phyloP scores from a whole-genome alignment of 2,113 vertebrate genomes.

The Nothocercus julius region DNA sequence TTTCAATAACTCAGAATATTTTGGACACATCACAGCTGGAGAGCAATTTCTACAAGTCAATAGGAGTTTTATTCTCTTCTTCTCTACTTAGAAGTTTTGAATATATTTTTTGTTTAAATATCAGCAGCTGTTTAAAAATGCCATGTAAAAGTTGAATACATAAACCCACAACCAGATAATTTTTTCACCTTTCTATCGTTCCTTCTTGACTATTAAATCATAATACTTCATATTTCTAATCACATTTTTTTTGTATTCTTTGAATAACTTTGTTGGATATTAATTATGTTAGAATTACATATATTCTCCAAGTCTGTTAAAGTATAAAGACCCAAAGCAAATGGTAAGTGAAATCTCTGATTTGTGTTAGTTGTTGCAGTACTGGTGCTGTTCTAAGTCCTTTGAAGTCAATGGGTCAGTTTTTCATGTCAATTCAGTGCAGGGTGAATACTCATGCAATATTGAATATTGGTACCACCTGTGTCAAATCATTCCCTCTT shows the following conservation, averaged over 20 bases:
- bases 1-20: not conserved
- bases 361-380: not conserved
- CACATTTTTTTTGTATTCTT: not conserved
- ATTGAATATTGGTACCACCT: not conserved
- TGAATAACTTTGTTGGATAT: slow-evolving; percentile 22
- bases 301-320: not conserved
- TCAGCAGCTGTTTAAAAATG: not conserved
- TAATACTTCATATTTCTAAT: slow-evolving; percentile 59
- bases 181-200: slow-evolving; percentile 2
- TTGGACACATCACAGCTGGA: not conserved
- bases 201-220: not conserved
- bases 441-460: fast-evolving
- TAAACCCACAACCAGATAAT: not conserved
- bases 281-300: not conserved
- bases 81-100: not conserved
- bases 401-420: not conserved
- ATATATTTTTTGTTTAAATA: not conserved
- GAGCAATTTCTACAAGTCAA: not conserved
- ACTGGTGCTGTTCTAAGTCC: not conserved
- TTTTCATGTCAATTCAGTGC: not conserved
- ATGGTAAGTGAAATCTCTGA: not conserved
- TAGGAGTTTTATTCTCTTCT: not conserved
- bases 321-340: not conserved
- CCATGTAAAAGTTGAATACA: not conserved
- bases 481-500: not conserved